These are phyloP conservation scores for Bradypodion pumilum DNA, from an alignment of 2,797 vertebrate species.

Conservation along the genomic window DNA sequence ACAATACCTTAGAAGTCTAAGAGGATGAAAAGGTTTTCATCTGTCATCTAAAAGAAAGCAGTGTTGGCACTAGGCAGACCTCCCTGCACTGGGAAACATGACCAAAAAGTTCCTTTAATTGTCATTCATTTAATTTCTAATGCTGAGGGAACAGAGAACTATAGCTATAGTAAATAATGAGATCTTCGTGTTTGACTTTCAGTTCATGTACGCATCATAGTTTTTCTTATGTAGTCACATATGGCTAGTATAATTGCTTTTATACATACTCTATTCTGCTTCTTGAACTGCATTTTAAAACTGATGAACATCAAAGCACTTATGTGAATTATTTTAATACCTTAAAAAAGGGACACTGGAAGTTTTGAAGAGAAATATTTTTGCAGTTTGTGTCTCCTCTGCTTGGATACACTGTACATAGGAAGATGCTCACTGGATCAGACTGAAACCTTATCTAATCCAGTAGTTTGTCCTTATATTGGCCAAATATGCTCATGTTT, in stretches of 20 bases:
- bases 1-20: neutral
- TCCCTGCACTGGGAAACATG: neutral
- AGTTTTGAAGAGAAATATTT: neutral
- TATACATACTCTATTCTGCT: neutral
- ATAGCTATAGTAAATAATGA: neutral
- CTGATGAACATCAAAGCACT: neutral
- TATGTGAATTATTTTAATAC: neutral
- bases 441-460: neutral
- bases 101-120: neutral
- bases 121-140: neutral
- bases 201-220: neutral
- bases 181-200: neutral
- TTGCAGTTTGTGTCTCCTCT: neutral
- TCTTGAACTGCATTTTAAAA: neutral
- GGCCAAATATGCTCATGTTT: no score
- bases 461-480: neutral
- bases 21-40: neutral
- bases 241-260: neutral
- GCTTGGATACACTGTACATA: neutral
- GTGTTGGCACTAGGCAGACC: neutral
- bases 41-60: neutral
- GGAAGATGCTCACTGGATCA: neutral
- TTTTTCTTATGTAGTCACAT: neutral
- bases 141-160: neutral
- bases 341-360: neutral